phyloP scores from a whole-genome alignment of 2,797 vertebrate genomes.

The Halcyon badia region DNA sequence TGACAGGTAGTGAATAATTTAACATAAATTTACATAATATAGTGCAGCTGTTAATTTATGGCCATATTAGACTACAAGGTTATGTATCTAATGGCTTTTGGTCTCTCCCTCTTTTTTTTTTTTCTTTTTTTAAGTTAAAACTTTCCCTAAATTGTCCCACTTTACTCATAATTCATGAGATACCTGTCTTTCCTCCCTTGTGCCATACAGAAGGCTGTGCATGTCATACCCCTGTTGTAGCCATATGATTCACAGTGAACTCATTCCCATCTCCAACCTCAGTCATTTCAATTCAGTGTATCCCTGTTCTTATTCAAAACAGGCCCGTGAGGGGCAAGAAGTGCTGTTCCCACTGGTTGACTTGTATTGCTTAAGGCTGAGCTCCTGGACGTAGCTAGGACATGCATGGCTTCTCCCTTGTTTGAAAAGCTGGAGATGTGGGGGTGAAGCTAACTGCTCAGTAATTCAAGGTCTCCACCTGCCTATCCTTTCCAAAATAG shows the following conservation, averaged over 20 bases:
- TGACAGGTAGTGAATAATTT: slow-evolving; percentile 83
- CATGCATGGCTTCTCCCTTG: neutral
- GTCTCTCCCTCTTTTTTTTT: slow-evolving; percentile 50
- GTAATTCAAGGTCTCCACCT: neutral
- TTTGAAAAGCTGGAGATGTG: neutral
- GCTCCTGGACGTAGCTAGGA: neutral
- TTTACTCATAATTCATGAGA: slow-evolving; percentile 66
- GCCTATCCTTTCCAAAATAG: neutral
- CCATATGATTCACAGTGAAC: neutral
- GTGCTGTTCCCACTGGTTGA: neutral
- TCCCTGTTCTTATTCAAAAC: neutral
- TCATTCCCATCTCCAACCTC: neutral
- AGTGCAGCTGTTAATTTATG: slow-evolving; percentile 82
- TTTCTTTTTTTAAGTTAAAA: slow-evolving; percentile 48
- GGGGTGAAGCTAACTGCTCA: neutral
- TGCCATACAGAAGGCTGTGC: neutral
- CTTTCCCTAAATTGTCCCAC: slow-evolving; percentile 66
- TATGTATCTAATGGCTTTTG: slow-evolving; percentile 78
- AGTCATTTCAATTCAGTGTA: neutral
- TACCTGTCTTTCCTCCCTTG: slow-evolving; percentile 24
- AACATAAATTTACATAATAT: slow-evolving; percentile 85
- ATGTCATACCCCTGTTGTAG: slow-evolving; percentile 11
- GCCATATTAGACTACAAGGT: slow-evolving; percentile 77
- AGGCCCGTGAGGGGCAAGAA: neutral
- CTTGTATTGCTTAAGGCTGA: neutral